Percentiles rank a stretch among this genome's conserved stretches.
phyloP scores from a whole-genome alignment of 2,888 invertebrate species.

The Panopea generosa region DNA sequence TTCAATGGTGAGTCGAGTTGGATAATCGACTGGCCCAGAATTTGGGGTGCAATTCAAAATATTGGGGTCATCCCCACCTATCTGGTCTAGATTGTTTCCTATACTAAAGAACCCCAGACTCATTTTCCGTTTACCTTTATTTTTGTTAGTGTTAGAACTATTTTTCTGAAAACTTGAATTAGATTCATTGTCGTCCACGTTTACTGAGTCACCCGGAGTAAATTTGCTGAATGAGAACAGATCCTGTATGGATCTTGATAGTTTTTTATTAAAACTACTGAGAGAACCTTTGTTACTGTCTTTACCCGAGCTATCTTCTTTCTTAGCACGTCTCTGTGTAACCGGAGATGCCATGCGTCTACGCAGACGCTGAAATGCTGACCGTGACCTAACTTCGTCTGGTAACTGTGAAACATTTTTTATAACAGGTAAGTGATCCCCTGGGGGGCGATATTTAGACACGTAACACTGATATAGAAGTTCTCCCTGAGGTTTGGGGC shows the following conservation, averaged over 20 bases:
- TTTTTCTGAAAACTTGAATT: constrained; percentile 38
- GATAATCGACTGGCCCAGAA: constrained; percentile 77
- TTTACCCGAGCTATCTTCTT: constrained; percentile 46
- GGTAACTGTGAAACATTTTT: constrained; percentile 36
- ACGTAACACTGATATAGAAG: constrained; percentile 82
- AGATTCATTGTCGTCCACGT: constrained; percentile 64
- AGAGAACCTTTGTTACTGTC: constrained; percentile 61
- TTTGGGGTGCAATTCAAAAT: constrained; percentile 79
- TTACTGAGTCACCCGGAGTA: constrained; percentile 50
- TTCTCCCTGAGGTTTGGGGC: constrained; percentile 80
- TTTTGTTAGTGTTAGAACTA: constrained; percentile 29
- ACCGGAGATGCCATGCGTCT: constrained; percentile 62
- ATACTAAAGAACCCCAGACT: constrained; percentile 69
- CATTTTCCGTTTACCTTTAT: constrained; percentile 53
- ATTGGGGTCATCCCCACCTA: constrained; percentile 71
- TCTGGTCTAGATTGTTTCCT: constrained; percentile 67
- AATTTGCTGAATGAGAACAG: constrained; percentile 74
- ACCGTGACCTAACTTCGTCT: constrained; percentile 44
- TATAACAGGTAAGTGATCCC: constrained; percentile 57
- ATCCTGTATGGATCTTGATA: constrained; percentile 80
- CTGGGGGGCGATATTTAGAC: constrained; percentile 71
- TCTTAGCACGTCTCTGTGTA: constrained; percentile 40
- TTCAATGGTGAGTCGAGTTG: constrained; percentile 78
- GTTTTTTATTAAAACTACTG: constrained; percentile 77
- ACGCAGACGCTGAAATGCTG: constrained; percentile 58